Evolutionary conservation across 2,888 invertebrate genomes (phyloP).

Genomic region (Heterodera filipjevi): DNA sequence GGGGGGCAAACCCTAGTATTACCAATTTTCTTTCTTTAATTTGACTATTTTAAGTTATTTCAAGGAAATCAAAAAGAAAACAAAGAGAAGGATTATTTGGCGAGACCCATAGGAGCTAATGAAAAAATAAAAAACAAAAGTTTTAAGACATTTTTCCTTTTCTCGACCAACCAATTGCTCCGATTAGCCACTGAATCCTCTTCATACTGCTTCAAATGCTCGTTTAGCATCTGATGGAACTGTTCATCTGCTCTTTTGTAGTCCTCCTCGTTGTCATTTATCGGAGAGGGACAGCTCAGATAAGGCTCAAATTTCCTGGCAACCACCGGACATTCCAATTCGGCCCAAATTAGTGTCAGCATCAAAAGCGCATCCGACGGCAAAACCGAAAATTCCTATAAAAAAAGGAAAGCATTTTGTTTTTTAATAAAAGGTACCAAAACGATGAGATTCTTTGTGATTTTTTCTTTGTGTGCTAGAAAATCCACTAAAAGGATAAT

Average conservation of each 20-base stretch:
- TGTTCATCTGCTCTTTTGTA: conserved; percentile 30
- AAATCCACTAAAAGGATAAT: not conserved
- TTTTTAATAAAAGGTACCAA: not conserved
- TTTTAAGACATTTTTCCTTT: too few species aligned
- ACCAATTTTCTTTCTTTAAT: too few species aligned
- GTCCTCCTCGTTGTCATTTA: conserved; percentile 20
- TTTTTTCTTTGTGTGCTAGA: not conserved
- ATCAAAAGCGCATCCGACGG: conserved; percentile 31
- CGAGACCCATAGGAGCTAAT: too few species aligned
- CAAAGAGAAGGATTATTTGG: too few species aligned
- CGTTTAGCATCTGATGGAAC: conserved; percentile 24
- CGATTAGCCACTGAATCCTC: not conserved
- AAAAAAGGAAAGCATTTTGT: not conserved
- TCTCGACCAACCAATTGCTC: not conserved
- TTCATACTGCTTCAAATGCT: conserved; percentile 13
- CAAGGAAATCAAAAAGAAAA: too few species aligned
- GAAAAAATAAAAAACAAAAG: too few species aligned
- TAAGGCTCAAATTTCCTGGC: conserved; percentile 33
- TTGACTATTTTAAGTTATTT: too few species aligned
- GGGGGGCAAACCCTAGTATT: too few species aligned
- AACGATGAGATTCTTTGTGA: not conserved
- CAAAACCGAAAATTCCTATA: conserved; percentile 32
- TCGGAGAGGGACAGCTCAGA: conserved; percentile 17
- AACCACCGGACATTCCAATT: conserved; percentile 31
- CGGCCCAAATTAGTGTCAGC: conserved; percentile 35